Conservation (phyloP, 2,797 vertebrate species). For the Epinephelus awoara region DNA sequence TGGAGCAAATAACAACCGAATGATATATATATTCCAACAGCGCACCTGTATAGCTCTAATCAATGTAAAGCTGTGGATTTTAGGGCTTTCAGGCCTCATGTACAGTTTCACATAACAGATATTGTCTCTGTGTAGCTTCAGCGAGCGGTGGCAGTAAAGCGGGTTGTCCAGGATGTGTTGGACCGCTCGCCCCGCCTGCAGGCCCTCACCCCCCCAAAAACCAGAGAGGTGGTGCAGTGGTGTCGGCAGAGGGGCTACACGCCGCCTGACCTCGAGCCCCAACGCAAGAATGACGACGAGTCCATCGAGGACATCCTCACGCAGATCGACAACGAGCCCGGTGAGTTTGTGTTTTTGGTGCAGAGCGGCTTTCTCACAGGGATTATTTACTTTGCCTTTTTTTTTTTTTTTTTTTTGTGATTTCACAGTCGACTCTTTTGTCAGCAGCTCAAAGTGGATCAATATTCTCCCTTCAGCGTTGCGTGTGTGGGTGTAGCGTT, state of each 20-base stretch:
- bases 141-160: conserved; percentile 93
- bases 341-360: conserved; percentile 73
- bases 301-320: conserved; percentile 97
- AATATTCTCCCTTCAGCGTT: conserved; percentile 49
- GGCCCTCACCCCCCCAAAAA: conserved; percentile 90
- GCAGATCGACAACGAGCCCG: conserved; percentile 96
- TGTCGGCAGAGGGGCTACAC: conserved; percentile 96
- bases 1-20: too few species aligned
- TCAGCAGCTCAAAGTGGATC: conserved; percentile 44
- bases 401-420: background rate
- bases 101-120: conserved; percentile 7
- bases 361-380: background rate
- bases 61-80: background rate
- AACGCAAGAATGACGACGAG: conserved; percentile 87
- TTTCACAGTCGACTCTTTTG: conserved; percentile 22
- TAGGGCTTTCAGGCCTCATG: background rate
- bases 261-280: conserved; percentile 90
- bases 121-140: conserved; percentile 88
- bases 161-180: conserved; percentile 93
- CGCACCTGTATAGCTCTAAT: background rate
- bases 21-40: too few species aligned
- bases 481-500: conserved; percentile 55
- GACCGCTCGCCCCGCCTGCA: conserved; percentile 93
- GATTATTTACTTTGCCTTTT: background rate
- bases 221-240: conserved; percentile 95